Conservation (phyloP, 2,113 vertebrate species). For the Leptocoma aspasia region DNA sequence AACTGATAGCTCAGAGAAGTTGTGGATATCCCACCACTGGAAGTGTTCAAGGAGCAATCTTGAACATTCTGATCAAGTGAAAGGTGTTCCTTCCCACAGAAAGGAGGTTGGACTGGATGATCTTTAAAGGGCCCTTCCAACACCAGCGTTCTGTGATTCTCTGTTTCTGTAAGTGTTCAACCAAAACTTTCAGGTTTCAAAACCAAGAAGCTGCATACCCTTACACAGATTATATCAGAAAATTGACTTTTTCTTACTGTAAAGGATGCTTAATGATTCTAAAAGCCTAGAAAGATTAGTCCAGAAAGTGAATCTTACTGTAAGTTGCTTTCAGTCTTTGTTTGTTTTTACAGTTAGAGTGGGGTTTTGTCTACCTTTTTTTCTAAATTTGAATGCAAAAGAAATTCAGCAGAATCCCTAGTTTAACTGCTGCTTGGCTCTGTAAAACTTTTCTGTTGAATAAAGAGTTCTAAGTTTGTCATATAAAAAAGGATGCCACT, state of each 20-base stretch:
- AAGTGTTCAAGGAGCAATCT: neutral
- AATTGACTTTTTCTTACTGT: neutral
- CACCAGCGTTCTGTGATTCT: neutral
- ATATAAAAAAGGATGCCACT: neutral
- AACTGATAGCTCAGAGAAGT: neutral
- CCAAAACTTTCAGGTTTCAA: neutral
- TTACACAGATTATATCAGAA: neutral
- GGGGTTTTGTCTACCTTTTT: fast-evolving
- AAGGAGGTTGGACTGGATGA: neutral
- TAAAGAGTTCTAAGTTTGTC: neutral
- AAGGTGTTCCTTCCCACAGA: neutral
- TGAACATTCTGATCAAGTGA: neutral
- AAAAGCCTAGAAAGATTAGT: neutral
- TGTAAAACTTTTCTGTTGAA: neutral
- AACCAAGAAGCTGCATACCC: neutral
- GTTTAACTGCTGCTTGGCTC: neutral
- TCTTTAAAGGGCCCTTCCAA: neutral
- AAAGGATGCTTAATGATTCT: neutral
- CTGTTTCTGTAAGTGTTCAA: neutral
- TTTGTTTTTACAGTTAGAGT: neutral
- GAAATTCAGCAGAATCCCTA: neutral
- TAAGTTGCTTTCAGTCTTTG: neutral
- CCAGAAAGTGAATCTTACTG: neutral
- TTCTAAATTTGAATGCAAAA: neutral
- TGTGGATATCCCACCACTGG: neutral